These are phyloP conservation scores for Ochotona princeps DNA, from an alignment of 2,113 vertebrate genomes.

Conservation along the genomic window DNA sequence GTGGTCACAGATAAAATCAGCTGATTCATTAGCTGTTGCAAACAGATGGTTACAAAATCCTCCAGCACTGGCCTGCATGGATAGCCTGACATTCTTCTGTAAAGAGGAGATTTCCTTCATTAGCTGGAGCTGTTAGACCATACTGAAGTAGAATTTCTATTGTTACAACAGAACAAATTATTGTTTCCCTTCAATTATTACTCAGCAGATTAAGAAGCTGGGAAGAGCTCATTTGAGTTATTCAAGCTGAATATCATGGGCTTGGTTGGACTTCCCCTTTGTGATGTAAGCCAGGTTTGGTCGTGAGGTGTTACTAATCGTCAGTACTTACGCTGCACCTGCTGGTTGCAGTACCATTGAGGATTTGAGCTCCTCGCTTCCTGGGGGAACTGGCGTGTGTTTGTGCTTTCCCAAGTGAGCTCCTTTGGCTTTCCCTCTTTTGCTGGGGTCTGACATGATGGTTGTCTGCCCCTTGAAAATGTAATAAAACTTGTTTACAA, in stretches of 20 bases:
- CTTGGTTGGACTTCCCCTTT: neutral
- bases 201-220: neutral
- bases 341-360: neutral
- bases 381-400: neutral
- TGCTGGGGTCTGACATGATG: neutral
- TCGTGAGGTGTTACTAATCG: neutral
- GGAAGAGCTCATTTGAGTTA: neutral
- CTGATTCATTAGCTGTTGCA: neutral
- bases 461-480: neutral
- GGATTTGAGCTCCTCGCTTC: neutral
- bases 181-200: neutral
- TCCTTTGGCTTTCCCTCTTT: neutral
- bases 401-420: neutral
- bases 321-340: neutral
- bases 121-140: neutral
- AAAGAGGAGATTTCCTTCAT: neutral
- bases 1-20: neutral
- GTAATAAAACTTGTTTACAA: neutral
- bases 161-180: neutral
- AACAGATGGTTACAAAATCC: neutral
- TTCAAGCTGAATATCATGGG: neutral
- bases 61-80: neutral
- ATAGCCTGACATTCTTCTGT: neutral
- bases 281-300: neutral
- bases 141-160: neutral